These are phyloP conservation scores for Cirrhinus molitorella DNA, from an alignment of 2,797 vertebrate genomes.

Conservation along the genomic window DNA sequence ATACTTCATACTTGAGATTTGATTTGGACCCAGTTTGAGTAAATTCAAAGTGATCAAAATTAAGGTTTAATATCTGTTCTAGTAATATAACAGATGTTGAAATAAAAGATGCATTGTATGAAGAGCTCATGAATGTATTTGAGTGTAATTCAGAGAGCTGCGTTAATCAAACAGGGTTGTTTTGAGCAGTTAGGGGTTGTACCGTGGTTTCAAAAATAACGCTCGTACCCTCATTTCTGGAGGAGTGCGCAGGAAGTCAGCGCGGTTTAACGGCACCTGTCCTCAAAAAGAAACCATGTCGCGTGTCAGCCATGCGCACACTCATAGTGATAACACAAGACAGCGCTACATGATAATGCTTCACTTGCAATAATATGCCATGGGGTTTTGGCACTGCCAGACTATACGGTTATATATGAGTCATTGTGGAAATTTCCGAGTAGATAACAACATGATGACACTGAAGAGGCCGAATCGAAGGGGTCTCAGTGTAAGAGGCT, in stretches of 20 bases:
- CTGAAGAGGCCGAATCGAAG: not conserved
- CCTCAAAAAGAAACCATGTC: constrained; percentile 50
- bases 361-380: not conserved
- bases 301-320: constrained; percentile 39
- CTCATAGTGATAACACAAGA: constrained; percentile 29
- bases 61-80: not conserved
- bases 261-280: constrained; percentile 56
- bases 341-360: not conserved
- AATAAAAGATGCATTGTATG: constrained; percentile 9
- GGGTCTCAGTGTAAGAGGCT: not conserved
- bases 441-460: not conserved
- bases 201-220: constrained; percentile 31
- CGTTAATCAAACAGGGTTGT: not conserved
- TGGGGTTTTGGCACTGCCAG: not conserved
- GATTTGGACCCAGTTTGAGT: not conserved
- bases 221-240: constrained; percentile 22
- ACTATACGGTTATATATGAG: not conserved
- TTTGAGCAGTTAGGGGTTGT: not conserved
- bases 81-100: constrained; percentile 36
- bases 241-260: constrained; percentile 25
- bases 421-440: constrained; percentile 14
- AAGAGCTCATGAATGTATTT: not conserved
- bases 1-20: not conserved
- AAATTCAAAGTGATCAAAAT: constrained; percentile 1
- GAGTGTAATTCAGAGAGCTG: not conserved